Conservation (phyloP, 2,797 vertebrate species). For the Pseudochaenichthys georgianus region DNA sequence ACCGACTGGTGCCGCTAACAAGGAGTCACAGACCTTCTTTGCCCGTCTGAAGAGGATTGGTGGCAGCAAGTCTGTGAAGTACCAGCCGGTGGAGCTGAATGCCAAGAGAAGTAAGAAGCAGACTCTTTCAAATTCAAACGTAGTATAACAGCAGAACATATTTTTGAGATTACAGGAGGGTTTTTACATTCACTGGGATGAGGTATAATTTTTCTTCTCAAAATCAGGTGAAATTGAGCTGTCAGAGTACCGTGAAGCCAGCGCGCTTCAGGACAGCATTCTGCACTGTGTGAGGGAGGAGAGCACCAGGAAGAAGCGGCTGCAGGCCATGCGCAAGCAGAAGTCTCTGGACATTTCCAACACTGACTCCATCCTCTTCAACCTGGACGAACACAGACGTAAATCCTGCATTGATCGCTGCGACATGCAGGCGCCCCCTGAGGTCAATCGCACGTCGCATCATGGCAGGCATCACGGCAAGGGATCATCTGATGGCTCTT, state of each 20-base stretch:
- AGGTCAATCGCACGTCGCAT: constrained; percentile 58
- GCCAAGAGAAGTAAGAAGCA: constrained; percentile 95
- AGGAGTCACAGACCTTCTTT: constrained; percentile 99
- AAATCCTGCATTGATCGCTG: constrained; percentile 99
- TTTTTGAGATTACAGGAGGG: constrained; percentile 22
- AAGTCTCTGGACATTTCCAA: constrained; percentile 99
- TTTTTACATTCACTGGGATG: constrained; percentile 19
- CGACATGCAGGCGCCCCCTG: constrained; percentile 84
- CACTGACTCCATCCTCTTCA: constrained; percentile 95
- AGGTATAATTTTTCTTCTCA: constrained; percentile 24
- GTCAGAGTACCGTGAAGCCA: constrained; percentile 95
- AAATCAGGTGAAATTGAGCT: constrained; percentile 96
- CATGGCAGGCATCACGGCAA: constrained; percentile 74
- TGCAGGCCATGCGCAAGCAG: constrained; percentile 97
- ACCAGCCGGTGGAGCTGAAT: constrained; percentile 98
- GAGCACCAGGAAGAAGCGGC: constrained; percentile 94
- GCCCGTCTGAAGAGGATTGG: constrained; percentile 98
- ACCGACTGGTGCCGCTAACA: constrained; percentile 95
- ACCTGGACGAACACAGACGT: constrained; percentile 95
- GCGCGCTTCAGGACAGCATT: constrained; percentile 94
- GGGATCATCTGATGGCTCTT: constrained; percentile 85
- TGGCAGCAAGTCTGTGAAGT: constrained; percentile 98
- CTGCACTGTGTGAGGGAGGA: constrained; percentile 96
- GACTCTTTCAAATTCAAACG: constrained; percentile 52
- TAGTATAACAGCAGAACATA: constrained; percentile 21